Evolutionary conservation across 2,888 invertebrate genomes (phyloP).

Genomic region (Macaria liturata): DNA sequence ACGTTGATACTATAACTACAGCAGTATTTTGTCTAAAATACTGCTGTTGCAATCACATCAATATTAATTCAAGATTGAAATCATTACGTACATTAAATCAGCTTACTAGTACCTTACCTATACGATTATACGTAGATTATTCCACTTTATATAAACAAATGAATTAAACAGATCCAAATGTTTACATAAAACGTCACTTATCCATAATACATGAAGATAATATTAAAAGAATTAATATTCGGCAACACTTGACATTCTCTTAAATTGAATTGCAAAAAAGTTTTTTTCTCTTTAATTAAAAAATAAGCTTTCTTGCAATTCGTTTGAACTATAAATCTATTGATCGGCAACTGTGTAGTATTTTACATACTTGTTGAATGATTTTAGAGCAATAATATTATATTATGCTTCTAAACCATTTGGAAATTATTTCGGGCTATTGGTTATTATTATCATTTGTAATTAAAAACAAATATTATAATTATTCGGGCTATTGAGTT

Average conservation of each 20-base stretch:
- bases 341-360: slow-evolving; percentile 70
- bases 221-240: slow-evolving; percentile 81
- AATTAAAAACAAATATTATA: slow-evolving; percentile 57
- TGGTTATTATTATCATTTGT: slow-evolving; percentile 49
- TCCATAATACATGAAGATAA: slow-evolving; percentile 77
- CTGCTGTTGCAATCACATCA: slow-evolving; percentile 48
- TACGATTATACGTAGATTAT: slow-evolving; percentile 70
- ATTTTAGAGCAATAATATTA: slow-evolving; percentile 44
- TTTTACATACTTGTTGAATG: slow-evolving; percentile 51
- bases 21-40: slow-evolving; percentile 32
- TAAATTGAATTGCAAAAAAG: slow-evolving; percentile 52
- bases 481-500: slow-evolving; percentile 66
- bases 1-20: slow-evolving; percentile 57
- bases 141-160: slow-evolving; percentile 54
- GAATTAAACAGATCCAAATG: slow-evolving; percentile 30
- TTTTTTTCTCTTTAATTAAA: slow-evolving; percentile 31
- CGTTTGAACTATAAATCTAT: slow-evolving; percentile 69
- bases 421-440: slow-evolving; percentile 75
- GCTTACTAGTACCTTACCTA: slow-evolving; percentile 80
- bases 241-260: slow-evolving; percentile 82
- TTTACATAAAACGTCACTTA: slow-evolving; percentile 65
- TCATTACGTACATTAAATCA: slow-evolving; percentile 80
- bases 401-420: slow-evolving; percentile 47
- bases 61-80: slow-evolving; percentile 80
- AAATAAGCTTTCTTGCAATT: slow-evolving; percentile 46